Percentiles rank a stretch among this genome's conserved stretches.
These are phyloP conservation scores for Fregata magnificens DNA, from an alignment of 2,113 vertebrate species.

Conservation along the genomic window DNA sequence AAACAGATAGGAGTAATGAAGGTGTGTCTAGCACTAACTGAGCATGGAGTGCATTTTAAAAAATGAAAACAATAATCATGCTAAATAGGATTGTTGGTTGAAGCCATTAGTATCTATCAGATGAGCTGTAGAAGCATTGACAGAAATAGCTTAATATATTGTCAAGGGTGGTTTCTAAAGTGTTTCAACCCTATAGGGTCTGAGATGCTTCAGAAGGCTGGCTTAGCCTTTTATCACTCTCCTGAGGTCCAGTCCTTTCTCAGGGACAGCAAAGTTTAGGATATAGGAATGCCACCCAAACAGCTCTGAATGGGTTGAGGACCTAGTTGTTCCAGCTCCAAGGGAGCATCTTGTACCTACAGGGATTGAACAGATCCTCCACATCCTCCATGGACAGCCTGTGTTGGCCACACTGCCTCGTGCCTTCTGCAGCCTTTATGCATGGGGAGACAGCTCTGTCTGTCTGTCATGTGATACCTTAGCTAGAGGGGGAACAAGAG, in stretches of 20 bases:
- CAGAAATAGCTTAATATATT: constrained; percentile 62
- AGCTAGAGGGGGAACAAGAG: not conserved
- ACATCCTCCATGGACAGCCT: not conserved
- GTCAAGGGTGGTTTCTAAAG: constrained; percentile 18
- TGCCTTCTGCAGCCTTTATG: not conserved
- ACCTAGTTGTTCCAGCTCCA: not conserved
- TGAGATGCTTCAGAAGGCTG: not conserved
- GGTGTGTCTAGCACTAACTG: constrained; percentile 63
- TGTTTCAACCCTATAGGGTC: not conserved
- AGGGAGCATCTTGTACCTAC: not conserved
- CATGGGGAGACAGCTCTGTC: not conserved
- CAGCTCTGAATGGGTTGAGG: not conserved
- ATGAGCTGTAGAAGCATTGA: constrained; percentile 46
- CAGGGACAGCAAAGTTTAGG: not conserved
- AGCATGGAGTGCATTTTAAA: constrained; percentile 66
- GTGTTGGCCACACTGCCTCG: accelerated
- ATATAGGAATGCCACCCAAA: not conserved
- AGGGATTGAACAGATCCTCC: not conserved
- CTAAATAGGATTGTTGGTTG: constrained; percentile 64
- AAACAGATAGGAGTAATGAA: constrained; percentile 68
- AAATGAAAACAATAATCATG: constrained; percentile 68
- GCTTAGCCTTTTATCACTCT: not conserved
- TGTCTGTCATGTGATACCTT: accelerated
- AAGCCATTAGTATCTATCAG: constrained; percentile 65
- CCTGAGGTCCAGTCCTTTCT: not conserved